These are phyloP conservation scores for Spodoptera littoralis DNA, from an alignment of 2,888 invertebrate genomes.

Conservation along the genomic window DNA sequence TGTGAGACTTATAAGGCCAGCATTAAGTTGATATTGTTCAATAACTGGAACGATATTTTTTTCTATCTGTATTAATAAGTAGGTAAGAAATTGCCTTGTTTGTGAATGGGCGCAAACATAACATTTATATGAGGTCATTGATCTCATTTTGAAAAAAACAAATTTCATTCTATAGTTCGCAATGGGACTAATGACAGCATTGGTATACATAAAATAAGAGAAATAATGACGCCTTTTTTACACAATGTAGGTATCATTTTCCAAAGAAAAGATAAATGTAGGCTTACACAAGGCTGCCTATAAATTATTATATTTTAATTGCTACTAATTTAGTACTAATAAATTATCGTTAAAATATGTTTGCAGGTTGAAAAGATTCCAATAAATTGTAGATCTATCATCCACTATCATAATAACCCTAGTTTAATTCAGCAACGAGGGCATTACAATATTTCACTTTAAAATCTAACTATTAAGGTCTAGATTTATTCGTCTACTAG, in stretches of 20 bases:
- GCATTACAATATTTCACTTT: slow-evolving; percentile 25
- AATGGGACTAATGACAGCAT: no score
- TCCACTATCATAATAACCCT: background rate
- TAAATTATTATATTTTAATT: no score
- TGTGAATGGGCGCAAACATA: background rate
- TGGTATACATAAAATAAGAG: no score
- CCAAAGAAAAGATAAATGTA: no score
- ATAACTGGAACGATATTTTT: slow-evolving; percentile 9
- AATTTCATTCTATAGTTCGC: no score
- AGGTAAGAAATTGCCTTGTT: slow-evolving; percentile 1
- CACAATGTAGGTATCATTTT: no score
- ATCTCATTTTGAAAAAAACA: no score
- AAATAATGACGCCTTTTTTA: no score
- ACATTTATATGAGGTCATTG: no score
- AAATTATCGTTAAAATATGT: no score
- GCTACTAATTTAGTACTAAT: no score
- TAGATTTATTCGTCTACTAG: slow-evolving; percentile 27
- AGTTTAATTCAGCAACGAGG: background rate
- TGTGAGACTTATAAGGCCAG: slow-evolving; percentile 2
- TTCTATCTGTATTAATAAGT: slow-evolving; percentile 7
- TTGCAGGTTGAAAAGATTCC: background rate
- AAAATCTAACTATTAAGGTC: slow-evolving; percentile 20
- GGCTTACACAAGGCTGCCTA: no score
- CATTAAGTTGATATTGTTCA: slow-evolving; percentile 1
- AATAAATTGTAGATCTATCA: background rate